Base-by-base conservation (phyloP, 1,140 invertebrate species). In the Drosophila lacertosa region DNA sequence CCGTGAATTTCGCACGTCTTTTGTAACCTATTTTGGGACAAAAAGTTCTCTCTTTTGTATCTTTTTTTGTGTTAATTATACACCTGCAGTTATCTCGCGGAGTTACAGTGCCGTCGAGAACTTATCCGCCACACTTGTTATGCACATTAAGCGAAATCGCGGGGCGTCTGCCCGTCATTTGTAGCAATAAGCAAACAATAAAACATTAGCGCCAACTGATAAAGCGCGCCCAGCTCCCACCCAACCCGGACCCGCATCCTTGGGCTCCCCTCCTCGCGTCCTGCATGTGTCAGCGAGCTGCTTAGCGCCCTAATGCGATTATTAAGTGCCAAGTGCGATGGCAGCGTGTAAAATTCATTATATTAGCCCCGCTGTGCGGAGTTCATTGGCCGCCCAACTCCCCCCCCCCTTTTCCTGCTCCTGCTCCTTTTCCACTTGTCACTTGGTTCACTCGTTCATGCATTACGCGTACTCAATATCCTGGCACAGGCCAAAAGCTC, bases 291-390 rank as follows among this genome's bases (percentile, higher is more conserved):
- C 82, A 88, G 64, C 74, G 51, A 47, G 74, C 82, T 88, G 82
- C 78, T 88, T 88, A 82, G 70, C 77, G 48, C 73, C 59, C 77
- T 88, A 88, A 88, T 88, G 82, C 74, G 82, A 82, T 88, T 89
- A 88, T 88, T 88, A 88, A 88, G 82, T 88, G 82, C 66, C 82
- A 86, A 86, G 73, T 80, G 72, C 81, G 68, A 57, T 70, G 82
- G 82, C 75, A 63, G 75, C 69, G 74, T 77, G 82, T 82, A 82
- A 88, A 88, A 88, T 88, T 88, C 82, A 89, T 88, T 88, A 88
- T 88, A 81, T 81, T 77, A 59, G 80, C 59, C 66, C 53, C 37
- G 11, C 33, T 26, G 26, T 50, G 22, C 13, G 51, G 32, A 66
- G 63, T 71, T 71, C 68, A 66, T 79, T 71, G 63, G 51, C 59